Evolutionary conservation across 2,888 invertebrate species (phyloP), one percentile per base, ranked within the genome.

Genomic region (Scrobipalpa costella): DNA sequence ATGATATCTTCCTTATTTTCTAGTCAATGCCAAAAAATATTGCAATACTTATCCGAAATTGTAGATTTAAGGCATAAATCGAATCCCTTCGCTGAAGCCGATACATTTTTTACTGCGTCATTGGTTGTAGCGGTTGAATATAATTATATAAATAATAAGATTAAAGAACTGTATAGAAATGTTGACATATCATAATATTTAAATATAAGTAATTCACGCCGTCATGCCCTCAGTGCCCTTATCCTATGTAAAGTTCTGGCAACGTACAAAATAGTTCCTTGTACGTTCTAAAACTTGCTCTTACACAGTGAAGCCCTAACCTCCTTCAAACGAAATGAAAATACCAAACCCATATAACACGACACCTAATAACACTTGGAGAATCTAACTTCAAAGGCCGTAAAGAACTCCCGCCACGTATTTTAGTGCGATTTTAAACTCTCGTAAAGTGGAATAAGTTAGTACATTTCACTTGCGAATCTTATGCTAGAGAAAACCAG

Each of bases 381-480:
- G 49, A 55, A 27, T 55, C 55, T 15, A 55, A 58, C 11, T 58
- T 47, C 49, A 61, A 49, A 55, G 33, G 36, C 34, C 49, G 17
- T 61, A 61, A 61, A 61, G 61, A 50, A n/a, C 33, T 50, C 49
- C 44, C 15, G 27, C 61, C 61, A 61, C 61, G 61, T 50, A 50
- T 47, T 60, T 60, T 36, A 58, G 38, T 19, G 27, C 40, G 36
- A 58, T 40, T 58, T 38, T 58, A 58, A 58, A 61, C 27, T 61
- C 49, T 49, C 33, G 50, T 61, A 50, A 47, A 61, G 27, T 19
- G 13, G 49, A 61, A 36, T 50, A 61, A 61, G 47, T 61, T 61
- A 61, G 58, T 21, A 40, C 55, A 55, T 55, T 55, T 27, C 55
- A 55, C 33, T 21, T 55, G 15, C 34, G 34, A 15, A 34, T 34